Percentiles rank a stretch among this genome's conserved stretches.
phyloP scores from a whole-genome alignment of 2,797 vertebrate genomes.

The Catamblyrhynchus diadema region DNA sequence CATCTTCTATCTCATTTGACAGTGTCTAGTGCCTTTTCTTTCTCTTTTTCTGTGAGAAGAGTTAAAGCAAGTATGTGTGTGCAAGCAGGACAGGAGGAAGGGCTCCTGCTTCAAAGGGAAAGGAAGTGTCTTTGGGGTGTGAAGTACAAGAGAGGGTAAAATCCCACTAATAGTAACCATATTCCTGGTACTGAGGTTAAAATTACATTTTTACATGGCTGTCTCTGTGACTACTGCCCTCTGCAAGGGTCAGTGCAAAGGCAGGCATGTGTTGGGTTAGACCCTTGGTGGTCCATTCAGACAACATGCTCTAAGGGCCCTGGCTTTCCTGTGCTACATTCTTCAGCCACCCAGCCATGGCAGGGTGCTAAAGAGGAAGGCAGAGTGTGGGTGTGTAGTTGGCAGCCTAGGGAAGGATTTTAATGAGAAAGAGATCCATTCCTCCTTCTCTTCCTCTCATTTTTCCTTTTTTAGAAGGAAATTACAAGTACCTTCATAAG shows the following conservation, averaged over 20 bases:
- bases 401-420: slow-evolving; percentile 30
- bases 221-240: not conserved
- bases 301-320: not conserved
- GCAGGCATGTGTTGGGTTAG: not conserved
- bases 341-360: not conserved
- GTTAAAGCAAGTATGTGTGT: not conserved
- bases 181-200: not conserved
- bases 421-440: not conserved
- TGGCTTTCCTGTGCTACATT: not conserved
- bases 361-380: not conserved
- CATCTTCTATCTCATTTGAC: not conserved
- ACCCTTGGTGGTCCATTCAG: not conserved
- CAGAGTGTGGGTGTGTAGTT: not conserved
- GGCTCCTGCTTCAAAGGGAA: not conserved
- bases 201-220: not conserved
- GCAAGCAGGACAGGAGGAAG: not conserved
- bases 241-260: not conserved
- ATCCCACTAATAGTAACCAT: not conserved
- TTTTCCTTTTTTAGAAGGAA: not conserved
- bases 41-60: not conserved
- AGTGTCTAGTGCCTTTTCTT: not conserved
- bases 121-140: not conserved
- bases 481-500: not conserved
- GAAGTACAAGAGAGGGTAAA: not conserved
- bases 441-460: not conserved